phyloP scores from a whole-genome alignment of 35 echinoderm and acorn worm genomes.

The Heliocidaris erythrogramma region DNA sequence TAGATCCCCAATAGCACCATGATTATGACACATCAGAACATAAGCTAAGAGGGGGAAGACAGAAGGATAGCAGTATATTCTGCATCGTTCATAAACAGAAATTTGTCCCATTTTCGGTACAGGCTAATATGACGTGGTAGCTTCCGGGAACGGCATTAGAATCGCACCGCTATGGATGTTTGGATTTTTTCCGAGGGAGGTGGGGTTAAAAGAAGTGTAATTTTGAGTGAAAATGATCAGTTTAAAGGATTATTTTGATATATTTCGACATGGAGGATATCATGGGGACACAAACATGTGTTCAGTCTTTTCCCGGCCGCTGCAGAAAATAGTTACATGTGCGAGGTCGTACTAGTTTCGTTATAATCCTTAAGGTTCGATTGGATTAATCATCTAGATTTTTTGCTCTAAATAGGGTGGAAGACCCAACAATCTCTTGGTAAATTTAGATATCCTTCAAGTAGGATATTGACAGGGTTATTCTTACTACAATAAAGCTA shows the following conservation, averaged over 20 bases:
- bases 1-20: background rate
- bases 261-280: background rate
- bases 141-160: background rate
- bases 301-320: background rate
- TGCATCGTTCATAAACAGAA: background rate
- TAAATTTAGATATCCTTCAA: background rate
- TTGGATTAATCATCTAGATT: background rate
- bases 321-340: conserved; percentile 7
- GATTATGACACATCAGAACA: background rate
- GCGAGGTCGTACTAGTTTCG: background rate
- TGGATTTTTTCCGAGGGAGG: background rate
- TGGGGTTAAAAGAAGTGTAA: background rate
- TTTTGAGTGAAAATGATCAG: background rate
- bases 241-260: conserved; percentile 12
- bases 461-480: background rate
- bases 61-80: background rate
- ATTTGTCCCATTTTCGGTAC: background rate
- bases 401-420: background rate
- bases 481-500: background rate
- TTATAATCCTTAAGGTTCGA: background rate
- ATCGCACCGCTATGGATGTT: background rate
- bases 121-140: background rate
- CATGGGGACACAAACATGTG: background rate
- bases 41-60: conserved; percentile 13
- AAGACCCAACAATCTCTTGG: background rate